These are phyloP conservation scores for Gerris lacustris DNA, from an alignment of 2,888 invertebrate genomes.

Conservation along the genomic window DNA sequence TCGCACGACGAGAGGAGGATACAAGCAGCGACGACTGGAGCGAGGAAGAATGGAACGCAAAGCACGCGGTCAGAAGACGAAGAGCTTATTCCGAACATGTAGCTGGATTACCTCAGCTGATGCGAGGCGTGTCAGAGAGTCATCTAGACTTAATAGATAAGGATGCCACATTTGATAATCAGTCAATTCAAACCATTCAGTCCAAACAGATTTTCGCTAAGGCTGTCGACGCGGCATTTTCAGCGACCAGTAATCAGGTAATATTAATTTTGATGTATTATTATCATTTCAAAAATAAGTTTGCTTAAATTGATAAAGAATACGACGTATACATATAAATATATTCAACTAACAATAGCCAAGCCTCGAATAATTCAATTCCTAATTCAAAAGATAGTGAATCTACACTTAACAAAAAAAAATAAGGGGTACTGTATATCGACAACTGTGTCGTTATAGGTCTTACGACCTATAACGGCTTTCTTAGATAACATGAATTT, in stretches of 20 bases:
- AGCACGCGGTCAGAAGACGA: constrained; percentile 32
- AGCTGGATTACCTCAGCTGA: constrained; percentile 32
- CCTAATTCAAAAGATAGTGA: too few relatives aligned
- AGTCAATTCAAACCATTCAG: constrained; percentile 48
- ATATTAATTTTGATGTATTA: too few relatives aligned
- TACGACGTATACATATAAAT: too few relatives aligned
- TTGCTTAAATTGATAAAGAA: too few relatives aligned
- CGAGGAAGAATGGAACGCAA: constrained; percentile 25
- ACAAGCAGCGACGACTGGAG: constrained; percentile 21
- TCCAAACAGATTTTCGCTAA: constrained; percentile 63
- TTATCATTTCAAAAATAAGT: too few relatives aligned
- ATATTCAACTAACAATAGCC: too few relatives aligned
- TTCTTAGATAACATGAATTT: too few relatives aligned
- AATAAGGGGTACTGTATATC: too few relatives aligned
- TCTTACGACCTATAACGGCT: too few relatives aligned
- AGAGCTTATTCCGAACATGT: constrained; percentile 33
- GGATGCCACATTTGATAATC: constrained; percentile 51
- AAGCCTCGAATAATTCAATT: too few relatives aligned
- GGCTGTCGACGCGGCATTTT: constrained; percentile 60
- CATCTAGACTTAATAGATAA: constrained; percentile 67
- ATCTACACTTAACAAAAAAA: too few relatives aligned
- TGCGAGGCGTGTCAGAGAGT: constrained; percentile 61
- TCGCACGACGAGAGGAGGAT: constrained; percentile 36
- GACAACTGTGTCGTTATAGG: too few relatives aligned
- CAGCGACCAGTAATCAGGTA: constrained; percentile 44